Evolutionary conservation across 2,888 invertebrate species (phyloP).

Genomic region (Gandaritis pyraliata): DNA sequence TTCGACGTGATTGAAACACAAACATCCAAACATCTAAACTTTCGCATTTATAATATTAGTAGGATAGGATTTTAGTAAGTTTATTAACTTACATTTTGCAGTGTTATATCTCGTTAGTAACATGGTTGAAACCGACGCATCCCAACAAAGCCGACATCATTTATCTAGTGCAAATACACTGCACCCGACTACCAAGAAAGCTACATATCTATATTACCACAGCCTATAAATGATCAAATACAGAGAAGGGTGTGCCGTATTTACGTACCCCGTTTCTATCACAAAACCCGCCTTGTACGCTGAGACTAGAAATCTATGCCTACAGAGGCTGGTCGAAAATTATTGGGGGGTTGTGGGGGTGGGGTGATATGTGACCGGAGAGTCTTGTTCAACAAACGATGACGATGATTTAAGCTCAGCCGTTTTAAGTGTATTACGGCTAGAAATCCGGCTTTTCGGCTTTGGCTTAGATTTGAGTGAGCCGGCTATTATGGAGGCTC

Average conservation of each 20-base stretch:
- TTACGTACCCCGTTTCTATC: constrained; percentile 58
- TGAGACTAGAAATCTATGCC: constrained; percentile 78
- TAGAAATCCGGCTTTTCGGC: constrained; percentile 81
- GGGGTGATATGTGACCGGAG: constrained; percentile 83
- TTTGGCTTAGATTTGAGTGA: constrained; percentile 79
- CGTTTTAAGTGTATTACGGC: constrained; percentile 84
- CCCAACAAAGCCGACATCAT: constrained; percentile 1
- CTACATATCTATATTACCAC: constrained; percentile 36
- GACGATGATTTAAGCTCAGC: constrained; percentile 84
- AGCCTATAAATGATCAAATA: constrained; percentile 58
- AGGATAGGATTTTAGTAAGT: too few relatives aligned
- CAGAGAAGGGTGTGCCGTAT: constrained; percentile 57
- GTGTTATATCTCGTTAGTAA: neutral
- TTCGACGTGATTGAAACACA: too few relatives aligned
- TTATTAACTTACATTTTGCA: too few relatives aligned
- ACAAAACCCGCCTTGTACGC: constrained; percentile 71
- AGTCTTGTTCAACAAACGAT: constrained; percentile 85
- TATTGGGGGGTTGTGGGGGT: constrained; percentile 59
- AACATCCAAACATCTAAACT: too few relatives aligned
- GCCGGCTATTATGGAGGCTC: constrained; percentile 73
- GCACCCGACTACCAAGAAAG: constrained; percentile 35
- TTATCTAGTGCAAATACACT: constrained; percentile 15
- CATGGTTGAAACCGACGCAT: neutral
- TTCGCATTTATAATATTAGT: too few relatives aligned
- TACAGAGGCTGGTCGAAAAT: constrained; percentile 75